phyloP scores from a whole-genome alignment of 2,797 vertebrate species.

The Octomys mimax region DNA sequence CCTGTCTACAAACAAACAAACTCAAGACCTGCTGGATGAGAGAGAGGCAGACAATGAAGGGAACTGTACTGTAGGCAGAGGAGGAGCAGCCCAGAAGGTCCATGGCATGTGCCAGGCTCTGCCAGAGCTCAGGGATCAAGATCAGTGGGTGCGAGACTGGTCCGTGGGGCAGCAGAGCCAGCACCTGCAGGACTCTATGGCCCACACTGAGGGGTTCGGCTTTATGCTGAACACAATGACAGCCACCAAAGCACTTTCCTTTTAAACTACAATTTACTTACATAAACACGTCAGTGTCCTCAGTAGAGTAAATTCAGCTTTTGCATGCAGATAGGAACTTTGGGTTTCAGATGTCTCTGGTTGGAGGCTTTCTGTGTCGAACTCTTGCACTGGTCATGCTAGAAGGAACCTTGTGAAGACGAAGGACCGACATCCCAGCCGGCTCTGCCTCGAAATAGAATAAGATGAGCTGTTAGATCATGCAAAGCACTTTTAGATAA shows the following conservation, averaged over 20 bases:
- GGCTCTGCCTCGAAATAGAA: not conserved
- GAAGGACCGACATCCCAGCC: not conserved
- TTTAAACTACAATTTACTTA: conserved; percentile 8
- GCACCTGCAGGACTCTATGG: not conserved
- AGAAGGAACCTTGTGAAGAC: not conserved
- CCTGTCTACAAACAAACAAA: not conserved
- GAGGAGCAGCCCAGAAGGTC: not conserved
- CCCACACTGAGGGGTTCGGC: not conserved
- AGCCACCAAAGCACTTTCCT: not conserved
- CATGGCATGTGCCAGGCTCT: not conserved
- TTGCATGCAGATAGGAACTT: not conserved
- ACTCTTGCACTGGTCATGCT: not conserved
- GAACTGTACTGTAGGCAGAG: not conserved
- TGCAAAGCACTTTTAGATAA: not conserved
- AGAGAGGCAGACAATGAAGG: not conserved
- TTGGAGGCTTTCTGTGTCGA: not conserved
- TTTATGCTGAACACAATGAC: not conserved
- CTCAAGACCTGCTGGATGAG: not conserved
- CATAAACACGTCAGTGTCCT: not conserved
- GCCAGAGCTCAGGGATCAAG: accelerated
- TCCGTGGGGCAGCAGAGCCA: not conserved
- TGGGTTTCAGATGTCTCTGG: not conserved
- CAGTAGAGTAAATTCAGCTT: not conserved
- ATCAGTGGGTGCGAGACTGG: no score
- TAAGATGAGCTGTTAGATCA: not conserved